Base-by-base conservation (phyloP, 2,113 vertebrate genomes). In the Orycteropus afer region DNA sequence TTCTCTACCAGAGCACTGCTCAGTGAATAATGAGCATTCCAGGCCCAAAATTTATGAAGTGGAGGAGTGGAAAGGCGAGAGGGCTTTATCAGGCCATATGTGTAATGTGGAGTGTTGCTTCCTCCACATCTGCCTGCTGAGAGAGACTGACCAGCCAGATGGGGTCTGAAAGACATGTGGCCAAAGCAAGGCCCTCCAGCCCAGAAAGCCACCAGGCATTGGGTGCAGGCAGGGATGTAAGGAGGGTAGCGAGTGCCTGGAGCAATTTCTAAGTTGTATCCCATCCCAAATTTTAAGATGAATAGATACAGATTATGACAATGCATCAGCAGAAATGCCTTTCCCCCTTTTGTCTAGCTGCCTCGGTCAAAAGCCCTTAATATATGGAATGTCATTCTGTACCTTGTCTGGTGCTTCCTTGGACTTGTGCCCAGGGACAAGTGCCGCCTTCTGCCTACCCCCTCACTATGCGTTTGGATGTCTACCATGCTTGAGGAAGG, bases 11-110 rank as follows among this genome's bases (percentile, higher is more conserved):
- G 55, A 91, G 61, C 49, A 14, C 82, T 32, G 32, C n/a, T 61
- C 12, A 6, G 14, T 22, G 77, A 87, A 29, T 85, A 45, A 83
- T 14, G 88, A 76, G 65, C 61, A 78, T 92, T 88, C 78, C 67
- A 63, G 78, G 42, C 89, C 89, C 80, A 34, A 82, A 1, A 77
- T 79, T 91, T 86, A 77, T 61, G 93, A 81, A 55, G 67, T 94
- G 69, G 63, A 32, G 14, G 34, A 61, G 51, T 23, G 78, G 57
- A 37, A 51, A 67, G 47, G 71, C 34, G 63, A 51, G 27, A 76
- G 11, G 49, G 20, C 29, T 18, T 51, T 53, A 34, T 83, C 15
- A n/a, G 49, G 42, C 40, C 67, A 18, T 92, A 88, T 81, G 86
- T 59, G 55, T 45, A 53, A 32, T 55, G 27, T 11, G 12, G 61